phyloP scores from a whole-genome alignment of 2,797 vertebrate species.

The Notolabrus celidotus region DNA sequence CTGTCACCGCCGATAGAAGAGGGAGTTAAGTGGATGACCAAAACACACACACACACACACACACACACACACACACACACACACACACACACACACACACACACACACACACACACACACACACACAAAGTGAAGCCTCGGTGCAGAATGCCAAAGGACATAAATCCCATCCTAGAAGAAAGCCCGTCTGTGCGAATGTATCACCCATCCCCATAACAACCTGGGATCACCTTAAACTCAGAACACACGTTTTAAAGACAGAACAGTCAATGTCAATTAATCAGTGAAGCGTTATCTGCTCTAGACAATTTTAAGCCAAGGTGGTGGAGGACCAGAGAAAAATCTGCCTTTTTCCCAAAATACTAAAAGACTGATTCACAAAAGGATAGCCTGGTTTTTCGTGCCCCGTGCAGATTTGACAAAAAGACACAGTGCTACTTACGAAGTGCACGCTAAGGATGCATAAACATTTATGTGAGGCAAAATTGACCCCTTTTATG shows the following conservation, averaged over 20 bases:
- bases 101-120: not conserved
- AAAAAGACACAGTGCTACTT: no score
- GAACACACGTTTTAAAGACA: constrained; percentile 16
- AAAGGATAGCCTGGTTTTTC: no score
- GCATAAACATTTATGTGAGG: no score
- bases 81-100: constrained; percentile 2
- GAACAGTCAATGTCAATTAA: not conserved
- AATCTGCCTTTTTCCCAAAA: not conserved
- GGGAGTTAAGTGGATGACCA: constrained; percentile 3
- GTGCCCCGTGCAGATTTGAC: no score
- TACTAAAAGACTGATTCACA: not conserved
- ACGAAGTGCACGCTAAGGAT: no score
- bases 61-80: constrained; percentile 5
- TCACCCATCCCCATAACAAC: constrained; percentile 5
- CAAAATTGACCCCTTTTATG: no score
- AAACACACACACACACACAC: not conserved
- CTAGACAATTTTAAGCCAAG: not conserved
- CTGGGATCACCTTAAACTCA: constrained; percentile 16
- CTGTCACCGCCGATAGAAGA: not conserved
- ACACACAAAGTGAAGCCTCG: not conserved
- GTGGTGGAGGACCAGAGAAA: not conserved
- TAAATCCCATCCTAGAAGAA: constrained; percentile 1
- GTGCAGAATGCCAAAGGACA: constrained; percentile 2
- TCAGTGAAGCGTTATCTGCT: constrained; percentile 3
- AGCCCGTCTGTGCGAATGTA: not conserved